These are phyloP conservation scores for Sylvilagus bachmani DNA, from an alignment of 2,113 vertebrate species.

Conservation along the genomic window DNA sequence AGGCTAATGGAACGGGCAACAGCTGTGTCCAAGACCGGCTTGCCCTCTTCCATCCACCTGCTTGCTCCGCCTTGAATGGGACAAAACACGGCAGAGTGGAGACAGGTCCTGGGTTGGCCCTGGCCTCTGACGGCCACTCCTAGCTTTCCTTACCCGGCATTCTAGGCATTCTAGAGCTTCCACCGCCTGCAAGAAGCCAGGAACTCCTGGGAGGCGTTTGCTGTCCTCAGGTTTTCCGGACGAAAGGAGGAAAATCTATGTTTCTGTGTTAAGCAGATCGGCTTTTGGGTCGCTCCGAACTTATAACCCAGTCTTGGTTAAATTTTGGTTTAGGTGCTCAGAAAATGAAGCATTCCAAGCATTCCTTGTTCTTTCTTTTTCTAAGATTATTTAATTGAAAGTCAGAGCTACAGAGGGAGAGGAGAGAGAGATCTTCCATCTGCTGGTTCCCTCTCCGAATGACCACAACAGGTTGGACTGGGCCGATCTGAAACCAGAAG, in stretches of 20 bases:
- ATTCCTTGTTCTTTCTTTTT: too few species aligned
- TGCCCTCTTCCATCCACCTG: accelerated
- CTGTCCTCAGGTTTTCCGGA: background rate
- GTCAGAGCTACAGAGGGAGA: too few species aligned
- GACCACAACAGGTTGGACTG: too few species aligned
- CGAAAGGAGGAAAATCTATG: background rate
- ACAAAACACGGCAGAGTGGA: accelerated
- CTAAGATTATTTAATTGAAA: too few species aligned
- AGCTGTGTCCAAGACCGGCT: background rate
- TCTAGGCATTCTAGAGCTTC: background rate
- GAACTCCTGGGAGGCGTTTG: background rate
- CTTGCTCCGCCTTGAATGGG: background rate
- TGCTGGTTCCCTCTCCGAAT: too few species aligned
- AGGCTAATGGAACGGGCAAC: background rate
- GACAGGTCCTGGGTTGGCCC: background rate
- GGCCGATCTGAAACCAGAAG: too few species aligned
- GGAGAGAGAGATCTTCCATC: too few species aligned
- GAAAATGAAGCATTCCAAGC: background rate
- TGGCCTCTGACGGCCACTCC: background rate
- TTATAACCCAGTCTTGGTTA: background rate
- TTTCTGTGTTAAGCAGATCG: background rate
- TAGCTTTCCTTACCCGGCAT: too few species aligned
- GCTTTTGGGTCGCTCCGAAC: background rate
- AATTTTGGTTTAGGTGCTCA: background rate
- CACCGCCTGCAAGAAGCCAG: background rate